phyloP scores from a whole-genome alignment of 2,113 vertebrate species.

The Emydura subglobosa region DNA sequence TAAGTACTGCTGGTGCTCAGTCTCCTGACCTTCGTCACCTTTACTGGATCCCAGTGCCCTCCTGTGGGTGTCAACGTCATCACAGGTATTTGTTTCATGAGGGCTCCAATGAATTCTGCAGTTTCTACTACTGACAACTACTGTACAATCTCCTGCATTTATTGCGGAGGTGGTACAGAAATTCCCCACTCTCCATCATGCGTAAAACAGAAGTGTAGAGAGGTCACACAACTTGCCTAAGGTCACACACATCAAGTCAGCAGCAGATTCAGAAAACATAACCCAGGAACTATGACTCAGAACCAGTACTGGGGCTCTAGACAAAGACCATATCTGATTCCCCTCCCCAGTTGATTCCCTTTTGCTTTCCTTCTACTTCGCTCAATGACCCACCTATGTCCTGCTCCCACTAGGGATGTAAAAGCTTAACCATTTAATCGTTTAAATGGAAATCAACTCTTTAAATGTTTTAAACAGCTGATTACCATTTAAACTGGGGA shows the following conservation, averaged over 20 bases:
- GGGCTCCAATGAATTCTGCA: background rate
- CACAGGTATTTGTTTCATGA: fast-evolving
- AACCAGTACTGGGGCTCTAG: background rate
- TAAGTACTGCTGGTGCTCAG: constrained; percentile 18
- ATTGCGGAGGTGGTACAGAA: fast-evolving
- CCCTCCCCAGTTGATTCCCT: background rate
- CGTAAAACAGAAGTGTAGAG: background rate
- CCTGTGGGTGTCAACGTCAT: background rate
- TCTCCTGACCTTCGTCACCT: constrained; percentile 49
- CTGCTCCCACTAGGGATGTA: background rate
- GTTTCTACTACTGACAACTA: background rate
- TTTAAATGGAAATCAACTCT: no score
- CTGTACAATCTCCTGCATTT: fast-evolving
- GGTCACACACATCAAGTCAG: fast-evolving
- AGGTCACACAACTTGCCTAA: fast-evolving
- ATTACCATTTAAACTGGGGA: no score
- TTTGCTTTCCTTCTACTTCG: background rate
- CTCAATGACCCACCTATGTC: background rate
- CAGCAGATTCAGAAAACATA: fast-evolving
- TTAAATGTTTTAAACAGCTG: no score
- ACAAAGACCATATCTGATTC: background rate
- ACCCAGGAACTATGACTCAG: background rate
- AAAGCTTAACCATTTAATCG: no score
- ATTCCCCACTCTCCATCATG: fast-evolving
- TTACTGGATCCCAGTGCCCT: fast-evolving